Percentiles rank a stretch among this genome's conserved stretches.
These are phyloP conservation scores for Gisinianus flammeolus DNA, from an alignment of 2,888 invertebrate genomes.

Conservation along the genomic window DNA sequence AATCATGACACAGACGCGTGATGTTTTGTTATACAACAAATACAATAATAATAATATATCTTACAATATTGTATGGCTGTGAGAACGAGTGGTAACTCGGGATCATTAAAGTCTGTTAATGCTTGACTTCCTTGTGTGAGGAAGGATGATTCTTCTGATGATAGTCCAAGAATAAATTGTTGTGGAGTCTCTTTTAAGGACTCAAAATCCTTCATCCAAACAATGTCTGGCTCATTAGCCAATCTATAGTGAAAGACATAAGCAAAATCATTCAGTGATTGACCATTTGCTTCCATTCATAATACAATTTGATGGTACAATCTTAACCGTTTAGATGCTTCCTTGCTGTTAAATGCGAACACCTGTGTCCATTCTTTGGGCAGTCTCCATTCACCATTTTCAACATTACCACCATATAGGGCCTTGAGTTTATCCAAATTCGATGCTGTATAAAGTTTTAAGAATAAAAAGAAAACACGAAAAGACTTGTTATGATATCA, in stretches of 20 bases:
- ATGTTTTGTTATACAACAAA: no score
- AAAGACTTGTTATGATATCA: no score
- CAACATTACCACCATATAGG: background rate
- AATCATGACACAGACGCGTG: no score
- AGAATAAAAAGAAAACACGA: no score
- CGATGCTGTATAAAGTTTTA: no score
- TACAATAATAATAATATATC: no score
- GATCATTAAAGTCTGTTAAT: conserved; percentile 69
- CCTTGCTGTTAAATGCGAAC: conserved; percentile 23
- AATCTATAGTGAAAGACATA: conserved; percentile 32
- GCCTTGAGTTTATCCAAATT: conserved; percentile 69
- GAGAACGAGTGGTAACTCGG: conserved; percentile 75
- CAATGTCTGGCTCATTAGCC: conserved; percentile 51
- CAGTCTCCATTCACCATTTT: conserved; percentile 9
- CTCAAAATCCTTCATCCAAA: conserved; percentile 49
- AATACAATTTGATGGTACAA: background rate
- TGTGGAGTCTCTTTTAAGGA: conserved; percentile 43
- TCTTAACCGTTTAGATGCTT: conserved; percentile 19
- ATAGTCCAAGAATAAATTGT: conserved; percentile 75
- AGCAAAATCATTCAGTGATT: background rate
- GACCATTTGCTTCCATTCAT: background rate
- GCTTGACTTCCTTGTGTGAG: conserved; percentile 72
- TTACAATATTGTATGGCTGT: conserved; percentile 85
- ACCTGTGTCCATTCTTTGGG: conserved; percentile 27
- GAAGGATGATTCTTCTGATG: conserved; percentile 80